Conservation (phyloP, 2,888 invertebrate species). For the Cryptus armator region DNA sequence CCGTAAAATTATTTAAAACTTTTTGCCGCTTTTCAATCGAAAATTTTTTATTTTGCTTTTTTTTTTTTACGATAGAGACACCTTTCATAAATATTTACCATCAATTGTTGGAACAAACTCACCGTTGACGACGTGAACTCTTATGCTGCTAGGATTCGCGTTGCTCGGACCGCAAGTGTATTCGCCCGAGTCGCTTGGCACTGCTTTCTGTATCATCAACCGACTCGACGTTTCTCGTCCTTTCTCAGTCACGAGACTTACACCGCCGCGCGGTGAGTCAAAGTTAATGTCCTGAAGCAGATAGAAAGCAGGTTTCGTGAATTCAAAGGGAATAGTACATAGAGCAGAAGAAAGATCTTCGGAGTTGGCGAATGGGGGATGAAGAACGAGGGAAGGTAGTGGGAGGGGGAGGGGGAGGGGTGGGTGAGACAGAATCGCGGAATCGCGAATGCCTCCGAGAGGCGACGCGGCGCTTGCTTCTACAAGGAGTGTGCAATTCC, state of each 20-base stretch:
- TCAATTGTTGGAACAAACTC: constrained; percentile 77
- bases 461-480: constrained; percentile 51
- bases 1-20: too few relatives aligned
- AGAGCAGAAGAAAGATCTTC: constrained; percentile 11
- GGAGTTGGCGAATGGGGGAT: neutral
- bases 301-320: constrained; percentile 54
- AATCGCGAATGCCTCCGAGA: constrained; percentile 58
- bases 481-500: constrained; percentile 66
- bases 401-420: neutral
- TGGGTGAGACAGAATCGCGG: constrained; percentile 38
- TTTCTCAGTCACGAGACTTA: constrained; percentile 85
- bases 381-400: neutral
- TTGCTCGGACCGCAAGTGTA: constrained; percentile 86
- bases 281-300: constrained; percentile 84
- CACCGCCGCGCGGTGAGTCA: constrained; percentile 85
- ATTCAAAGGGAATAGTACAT: constrained; percentile 40
- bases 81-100: neutral
- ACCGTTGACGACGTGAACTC: constrained; percentile 95
- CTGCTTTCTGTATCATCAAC: constrained; percentile 85
- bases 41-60: too few relatives aligned
- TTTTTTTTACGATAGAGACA: neutral
- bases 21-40: too few relatives aligned
- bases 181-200: constrained; percentile 84
- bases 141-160: constrained; percentile 91
- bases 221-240: constrained; percentile 85